A percentile compares a stretch with the other conserved stretches of the same genome.
Evolutionary conservation across 2,113 vertebrate genomes (phyloP).

Genomic region (Oxyruncus cristatus): DNA sequence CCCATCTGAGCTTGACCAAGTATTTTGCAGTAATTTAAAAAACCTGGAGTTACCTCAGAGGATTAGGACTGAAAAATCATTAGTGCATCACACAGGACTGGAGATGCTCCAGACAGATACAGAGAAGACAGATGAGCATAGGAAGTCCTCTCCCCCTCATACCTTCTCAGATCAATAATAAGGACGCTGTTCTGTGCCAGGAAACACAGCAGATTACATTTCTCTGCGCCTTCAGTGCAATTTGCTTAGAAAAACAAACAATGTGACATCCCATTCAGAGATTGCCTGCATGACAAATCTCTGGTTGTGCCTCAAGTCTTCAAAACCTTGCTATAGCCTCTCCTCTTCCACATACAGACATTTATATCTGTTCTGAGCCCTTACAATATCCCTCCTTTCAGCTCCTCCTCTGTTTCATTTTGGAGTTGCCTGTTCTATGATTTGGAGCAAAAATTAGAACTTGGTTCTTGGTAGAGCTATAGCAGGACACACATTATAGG

Average conservation of each 20-base stretch:
- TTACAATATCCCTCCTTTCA: neutral
- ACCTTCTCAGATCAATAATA: neutral
- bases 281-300: neutral
- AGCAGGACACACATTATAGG: rapidly evolving
- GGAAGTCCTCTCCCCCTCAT: neutral
- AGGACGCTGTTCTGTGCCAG: neutral
- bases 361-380: neutral
- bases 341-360: neutral
- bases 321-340: neutral
- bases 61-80: neutral
- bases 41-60: neutral
- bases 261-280: neutral
- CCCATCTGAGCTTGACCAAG: neutral
- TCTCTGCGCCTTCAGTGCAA: neutral
- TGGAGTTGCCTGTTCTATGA: neutral
- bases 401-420: neutral
- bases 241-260: conserved; percentile 3
- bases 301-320: neutral
- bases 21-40: neutral
- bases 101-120: neutral
- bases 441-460: neutral
- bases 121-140: neutral
- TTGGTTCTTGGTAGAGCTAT: neutral
- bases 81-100: neutral
- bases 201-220: neutral